Percentiles rank a stretch among this genome's conserved stretches.
Conservation (phyloP, 2,888 invertebrate species). For the Lingula anatina region DNA sequence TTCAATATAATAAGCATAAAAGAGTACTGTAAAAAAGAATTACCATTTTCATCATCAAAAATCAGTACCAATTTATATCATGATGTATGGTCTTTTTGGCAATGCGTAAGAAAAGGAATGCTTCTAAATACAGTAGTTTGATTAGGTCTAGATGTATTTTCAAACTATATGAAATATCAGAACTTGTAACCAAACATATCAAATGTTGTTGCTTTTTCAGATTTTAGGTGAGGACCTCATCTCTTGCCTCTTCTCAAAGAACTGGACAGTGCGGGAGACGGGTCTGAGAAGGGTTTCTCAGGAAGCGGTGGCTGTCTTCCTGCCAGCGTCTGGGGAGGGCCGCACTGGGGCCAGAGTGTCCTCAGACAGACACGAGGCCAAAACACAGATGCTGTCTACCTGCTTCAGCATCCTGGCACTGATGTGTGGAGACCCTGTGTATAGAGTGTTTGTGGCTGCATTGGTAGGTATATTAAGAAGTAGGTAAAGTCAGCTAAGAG, state of each 20-base stretch:
- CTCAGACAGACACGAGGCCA: constrained; percentile 25
- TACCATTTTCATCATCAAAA: no score
- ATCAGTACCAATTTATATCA: no score
- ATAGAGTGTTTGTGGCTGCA: constrained; percentile 53
- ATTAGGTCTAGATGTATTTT: no score
- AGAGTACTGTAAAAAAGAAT: no score
- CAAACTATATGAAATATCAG: no score
- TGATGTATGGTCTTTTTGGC: no score
- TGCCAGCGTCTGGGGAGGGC: constrained; percentile 35
- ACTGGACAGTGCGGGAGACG: constrained; percentile 51
- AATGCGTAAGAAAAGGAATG: no score
- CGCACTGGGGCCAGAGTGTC: constrained; percentile 25
- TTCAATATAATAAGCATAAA: no score
- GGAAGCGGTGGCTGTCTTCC: constrained; percentile 34
- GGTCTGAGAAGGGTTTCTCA: constrained; percentile 44
- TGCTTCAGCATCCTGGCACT: constrained; percentile 50
- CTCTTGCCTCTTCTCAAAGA: constrained; percentile 50
- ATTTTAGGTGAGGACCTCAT: constrained; percentile 52
- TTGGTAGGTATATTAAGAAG: constrained; percentile 52
- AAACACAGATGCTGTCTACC: constrained; percentile 39
- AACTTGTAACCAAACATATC: no score
- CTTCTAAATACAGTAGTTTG: no score
- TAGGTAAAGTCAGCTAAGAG: no score
- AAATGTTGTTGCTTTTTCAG: constrained; percentile 20
- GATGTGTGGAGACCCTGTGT: constrained; percentile 53